Base-by-base conservation (phyloP, 2,888 invertebrate genomes). In the Miltochrista miniata region DNA sequence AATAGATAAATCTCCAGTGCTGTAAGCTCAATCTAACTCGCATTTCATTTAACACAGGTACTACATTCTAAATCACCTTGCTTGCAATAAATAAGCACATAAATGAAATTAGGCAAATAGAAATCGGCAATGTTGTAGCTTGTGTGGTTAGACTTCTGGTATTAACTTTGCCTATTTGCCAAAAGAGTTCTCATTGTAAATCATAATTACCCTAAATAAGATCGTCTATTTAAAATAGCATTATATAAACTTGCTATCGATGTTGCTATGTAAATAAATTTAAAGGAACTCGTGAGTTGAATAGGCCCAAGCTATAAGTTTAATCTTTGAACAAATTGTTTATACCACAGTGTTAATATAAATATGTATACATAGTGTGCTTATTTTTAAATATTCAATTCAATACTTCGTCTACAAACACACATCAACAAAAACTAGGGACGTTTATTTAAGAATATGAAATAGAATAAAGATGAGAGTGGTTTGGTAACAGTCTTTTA, bases 1-100 rank as follows among this genome's bases (percentile, higher is more conserved):
- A 53, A 48, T 35, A 45, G 24, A 36, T 44, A 38, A 45, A 35
- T 57, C 38, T 58, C 54, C 62, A 71, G 72, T 82, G 79, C 77
- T 83, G 78, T 74, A 72, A 67, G 75, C 74, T 73, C 75, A 74
- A 67, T 60, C 66, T 72, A 72, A 59, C 52, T 68, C 63, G 61
- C 59, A 69, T 66, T 70, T 74, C 62, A 64, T 70, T 74, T 71
- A 68, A 71, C 64, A 71, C 64, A 70, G 70, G 61, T 76, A 70
- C 69, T 72, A 74, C 74, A 71, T 71, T 74, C 68, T 76, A 59
- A 65, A 79, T 78, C 80, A 81, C 79, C 73, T 76, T 81, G 86
- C 87, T 87, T 87, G 81, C 82, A 78, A 75, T 76, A 63, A 40
- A 77, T 78, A 76, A 81, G 81, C 85, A 79, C 76, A 64, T 64